Conservation (phyloP, 2,797 vertebrate species). For the Austrolebias charrua region DNA sequence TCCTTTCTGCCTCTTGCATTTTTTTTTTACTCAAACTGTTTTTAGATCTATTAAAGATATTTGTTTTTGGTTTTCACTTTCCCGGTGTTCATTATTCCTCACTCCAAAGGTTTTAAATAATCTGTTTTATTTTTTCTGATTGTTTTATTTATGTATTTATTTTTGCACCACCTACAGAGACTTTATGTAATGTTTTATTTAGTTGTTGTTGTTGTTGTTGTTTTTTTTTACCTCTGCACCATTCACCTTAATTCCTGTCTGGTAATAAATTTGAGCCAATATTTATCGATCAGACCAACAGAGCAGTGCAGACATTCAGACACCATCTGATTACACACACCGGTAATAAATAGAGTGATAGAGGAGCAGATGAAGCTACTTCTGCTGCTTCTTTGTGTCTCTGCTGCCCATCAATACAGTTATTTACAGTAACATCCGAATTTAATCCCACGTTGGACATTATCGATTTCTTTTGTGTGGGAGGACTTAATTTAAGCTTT, state of each 20-base stretch:
- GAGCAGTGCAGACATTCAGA: constrained; percentile 20
- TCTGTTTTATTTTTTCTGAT: no score
- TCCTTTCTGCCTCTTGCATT: no score
- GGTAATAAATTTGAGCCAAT: constrained; percentile 35
- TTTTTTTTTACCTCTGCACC: not conserved
- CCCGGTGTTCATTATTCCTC: no score
- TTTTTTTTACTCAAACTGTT: no score
- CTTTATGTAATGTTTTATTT: not conserved
- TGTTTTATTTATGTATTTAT: not conserved
- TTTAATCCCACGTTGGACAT: constrained; percentile 41
- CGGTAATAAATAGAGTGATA: constrained; percentile 47
- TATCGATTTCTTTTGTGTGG: constrained; percentile 55
- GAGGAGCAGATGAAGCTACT: constrained; percentile 29
- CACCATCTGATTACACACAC: constrained; percentile 22
- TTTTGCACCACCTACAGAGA: not conserved
- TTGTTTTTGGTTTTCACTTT: no score
- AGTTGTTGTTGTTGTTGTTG: no score
- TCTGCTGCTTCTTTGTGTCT: not conserved
- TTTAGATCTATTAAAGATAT: no score
- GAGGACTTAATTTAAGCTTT: constrained; percentile 32
- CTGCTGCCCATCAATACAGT: constrained; percentile 31
- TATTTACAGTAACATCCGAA: constrained; percentile 39
- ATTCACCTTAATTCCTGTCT: not conserved
- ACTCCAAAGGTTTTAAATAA: no score
- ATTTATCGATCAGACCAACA: constrained; percentile 43